Percentiles rank a stretch among this genome's conserved stretches.
Conservation (phyloP, 2,113 vertebrate genomes). For the Elephas maximus region DNA sequence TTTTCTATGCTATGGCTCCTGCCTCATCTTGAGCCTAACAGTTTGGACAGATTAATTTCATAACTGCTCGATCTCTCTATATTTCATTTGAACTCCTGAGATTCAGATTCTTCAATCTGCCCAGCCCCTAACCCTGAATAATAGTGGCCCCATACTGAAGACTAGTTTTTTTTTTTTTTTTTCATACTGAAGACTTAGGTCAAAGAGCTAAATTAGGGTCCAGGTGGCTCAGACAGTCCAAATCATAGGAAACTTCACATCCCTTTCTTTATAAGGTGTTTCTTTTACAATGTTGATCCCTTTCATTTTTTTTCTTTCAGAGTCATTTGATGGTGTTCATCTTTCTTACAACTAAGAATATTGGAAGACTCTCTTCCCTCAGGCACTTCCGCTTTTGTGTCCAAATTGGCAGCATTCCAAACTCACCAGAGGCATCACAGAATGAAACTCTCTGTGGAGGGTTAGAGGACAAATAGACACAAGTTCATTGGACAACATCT, state of each 20-base stretch:
- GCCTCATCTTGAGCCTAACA: neutral
- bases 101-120: neutral
- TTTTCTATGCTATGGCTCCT: neutral
- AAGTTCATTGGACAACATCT: constrained; percentile 1
- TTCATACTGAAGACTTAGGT: too few relatives aligned
- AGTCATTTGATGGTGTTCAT: constrained; percentile 30
- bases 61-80: neutral
- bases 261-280: neutral
- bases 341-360: constrained; percentile 67
- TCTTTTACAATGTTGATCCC: neutral
- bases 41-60: neutral
- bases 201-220: neutral
- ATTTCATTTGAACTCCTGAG: neutral
- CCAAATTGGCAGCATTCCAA: constrained; percentile 38
- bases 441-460: constrained; percentile 21
- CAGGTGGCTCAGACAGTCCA: neutral
- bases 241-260: neutral
- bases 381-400: constrained; percentile 52
- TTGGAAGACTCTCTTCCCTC: constrained; percentile 47
- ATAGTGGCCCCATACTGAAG: neutral
- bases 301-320: constrained; percentile 63
- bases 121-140: neutral
- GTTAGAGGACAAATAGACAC: neutral
- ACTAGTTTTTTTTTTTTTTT: too few relatives aligned
- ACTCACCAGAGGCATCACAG: neutral